Base-by-base conservation (phyloP, 1,140 invertebrate species). In the Bombus consobrinus region DNA sequence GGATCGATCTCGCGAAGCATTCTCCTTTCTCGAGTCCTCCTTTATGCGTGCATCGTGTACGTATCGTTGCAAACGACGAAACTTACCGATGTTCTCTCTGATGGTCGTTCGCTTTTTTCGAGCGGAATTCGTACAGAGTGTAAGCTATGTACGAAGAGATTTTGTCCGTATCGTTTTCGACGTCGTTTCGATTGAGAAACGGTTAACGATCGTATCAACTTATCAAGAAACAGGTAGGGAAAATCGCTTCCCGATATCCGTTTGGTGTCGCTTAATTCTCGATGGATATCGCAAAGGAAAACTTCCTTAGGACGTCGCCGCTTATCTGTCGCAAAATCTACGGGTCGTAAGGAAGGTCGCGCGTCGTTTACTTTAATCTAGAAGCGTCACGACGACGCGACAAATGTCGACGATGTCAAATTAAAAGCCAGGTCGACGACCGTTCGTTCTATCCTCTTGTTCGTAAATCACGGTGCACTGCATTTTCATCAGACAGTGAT, bases 1-100 rank as follows among this genome's bases (percentile, higher is more conserved):
- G 18, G 57, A 77, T 69, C 87, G 39, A 80, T 66, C 43, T 88
- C 84, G 80, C 39, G 59, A 81, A 53, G 64, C 10, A 28, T 79
- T 80, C 76, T 43, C 34, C 41, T 79, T 62, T 41, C 43, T 43
- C 72, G 41, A 62, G 32, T 25, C 47, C 37, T 72, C 25, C 47
- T 72, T 62, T 18, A 73, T 66, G 15, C 69, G 69, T 37, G 53
- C 80, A 73, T 72, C 68, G 47, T 9, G 41, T 22, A 15, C 41
- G 4, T n/a, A 53, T 53, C 18, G 1, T 53, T 53, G 47, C 18
- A 8, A 47, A 47, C 47, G 15, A 47, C 15, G 43, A 47, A 47
- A 53, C 18, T 53, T 1, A 22, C 47, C 47, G 15, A 18, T 18
- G 6, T 53, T 22, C 1, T 47, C 47, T 47, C 47, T 18, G 10